These are phyloP conservation scores for Atrichornis clamosus DNA, from an alignment of 2,113 vertebrate genomes.

Conservation along the genomic window DNA sequence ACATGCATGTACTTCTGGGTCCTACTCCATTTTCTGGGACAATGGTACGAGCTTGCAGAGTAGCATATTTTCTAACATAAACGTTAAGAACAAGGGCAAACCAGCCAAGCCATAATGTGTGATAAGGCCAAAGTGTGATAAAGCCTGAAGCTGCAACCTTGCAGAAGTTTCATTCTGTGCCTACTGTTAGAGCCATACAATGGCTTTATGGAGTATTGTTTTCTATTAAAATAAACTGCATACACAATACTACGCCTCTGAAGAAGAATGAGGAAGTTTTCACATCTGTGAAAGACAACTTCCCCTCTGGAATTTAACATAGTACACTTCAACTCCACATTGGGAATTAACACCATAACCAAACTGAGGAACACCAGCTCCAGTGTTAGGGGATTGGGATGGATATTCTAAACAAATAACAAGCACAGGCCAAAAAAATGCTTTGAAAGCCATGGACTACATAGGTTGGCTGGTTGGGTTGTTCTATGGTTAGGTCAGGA, in stretches of 20 bases:
- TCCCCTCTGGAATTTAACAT: not conserved
- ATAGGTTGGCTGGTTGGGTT: too few species aligned
- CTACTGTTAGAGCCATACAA: not conserved
- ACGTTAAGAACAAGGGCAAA: not conserved
- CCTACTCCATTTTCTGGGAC: not conserved
- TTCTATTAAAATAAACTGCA: not conserved
- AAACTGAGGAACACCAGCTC: not conserved
- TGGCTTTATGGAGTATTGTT: not conserved
- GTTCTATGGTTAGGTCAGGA: not conserved
- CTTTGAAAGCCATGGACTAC: not conserved
- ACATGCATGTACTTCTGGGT: not conserved
- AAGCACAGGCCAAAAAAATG: not conserved
- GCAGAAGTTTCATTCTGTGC: not conserved
- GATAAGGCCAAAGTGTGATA: not conserved
- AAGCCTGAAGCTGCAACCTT: not conserved
- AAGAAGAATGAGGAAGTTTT: not conserved
- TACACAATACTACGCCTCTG: not conserved
- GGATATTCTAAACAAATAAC: not conserved
- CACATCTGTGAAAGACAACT: not conserved
- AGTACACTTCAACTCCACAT: not conserved
- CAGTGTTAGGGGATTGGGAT: not conserved
- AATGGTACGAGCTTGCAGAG: not conserved
- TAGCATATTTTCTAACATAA: not conserved
- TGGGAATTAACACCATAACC: not conserved
- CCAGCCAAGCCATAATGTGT: not conserved